A percentile compares a stretch with the other conserved stretches of the same genome.
Evolutionary conservation across 2,113 vertebrate species (phyloP).

Genomic region (Apistogramma diplotaenia): DNA sequence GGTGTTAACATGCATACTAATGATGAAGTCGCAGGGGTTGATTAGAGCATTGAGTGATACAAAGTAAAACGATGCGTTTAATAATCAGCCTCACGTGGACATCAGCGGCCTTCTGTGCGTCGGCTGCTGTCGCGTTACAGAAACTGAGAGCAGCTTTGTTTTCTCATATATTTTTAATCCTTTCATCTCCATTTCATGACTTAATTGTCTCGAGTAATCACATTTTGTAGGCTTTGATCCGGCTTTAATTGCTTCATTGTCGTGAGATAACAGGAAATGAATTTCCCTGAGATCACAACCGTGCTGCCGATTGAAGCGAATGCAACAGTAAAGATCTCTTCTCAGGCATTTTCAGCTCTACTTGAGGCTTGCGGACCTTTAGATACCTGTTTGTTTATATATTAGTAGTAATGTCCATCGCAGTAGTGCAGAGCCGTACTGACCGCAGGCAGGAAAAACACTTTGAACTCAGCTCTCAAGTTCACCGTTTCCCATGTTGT

Average conservation of each 20-base stretch:
- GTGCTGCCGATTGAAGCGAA: constrained; percentile 17
- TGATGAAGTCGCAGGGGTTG: neutral
- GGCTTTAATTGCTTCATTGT: constrained; percentile 49
- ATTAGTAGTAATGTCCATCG: constrained; percentile 2
- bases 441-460: neutral
- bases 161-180: constrained; percentile 7
- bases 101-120: neutral
- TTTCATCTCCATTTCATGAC: constrained; percentile 15
- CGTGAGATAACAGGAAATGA: constrained; percentile 29
- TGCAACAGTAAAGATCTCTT: constrained; percentile 4
- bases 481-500: neutral
- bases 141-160: neutral
- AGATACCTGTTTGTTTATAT: constrained; percentile 4
- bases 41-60: neutral
- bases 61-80: neutral
- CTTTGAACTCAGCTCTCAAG: neutral
- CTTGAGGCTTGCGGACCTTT: neutral
- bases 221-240: constrained; percentile 37
- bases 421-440: neutral
- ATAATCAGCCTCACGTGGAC: neutral
- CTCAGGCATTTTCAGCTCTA: neutral
- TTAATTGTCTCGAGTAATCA: constrained; percentile 40
- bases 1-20: neutral
- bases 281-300: constrained; percentile 4
- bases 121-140: neutral